Evolutionary conservation across 2,797 vertebrate genomes (phyloP).

Genomic region (Rhinophrynus dorsalis): DNA sequence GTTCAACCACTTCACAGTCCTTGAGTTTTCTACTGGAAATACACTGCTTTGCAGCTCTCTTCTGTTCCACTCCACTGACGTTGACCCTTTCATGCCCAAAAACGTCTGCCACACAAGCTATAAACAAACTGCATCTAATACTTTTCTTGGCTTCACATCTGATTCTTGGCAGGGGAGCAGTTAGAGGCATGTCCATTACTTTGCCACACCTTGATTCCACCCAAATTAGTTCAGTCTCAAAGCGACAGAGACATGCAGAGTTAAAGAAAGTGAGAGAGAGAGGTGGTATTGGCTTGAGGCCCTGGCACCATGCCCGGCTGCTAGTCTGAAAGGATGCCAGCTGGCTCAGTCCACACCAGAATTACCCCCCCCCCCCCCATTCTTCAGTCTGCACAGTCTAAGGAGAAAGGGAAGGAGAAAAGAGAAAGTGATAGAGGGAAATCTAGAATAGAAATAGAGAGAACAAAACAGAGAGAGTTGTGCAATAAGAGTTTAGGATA

Average conservation of each 20-base stretch:
- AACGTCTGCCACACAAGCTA: not conserved
- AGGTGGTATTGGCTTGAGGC: constrained; percentile 67
- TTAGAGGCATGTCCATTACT: constrained; percentile 23
- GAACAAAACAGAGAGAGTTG: not conserved
- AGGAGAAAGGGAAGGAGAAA: constrained; percentile 11
- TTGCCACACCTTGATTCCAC: constrained; percentile 26
- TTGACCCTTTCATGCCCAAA: not conserved
- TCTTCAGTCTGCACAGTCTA: constrained; percentile 24
- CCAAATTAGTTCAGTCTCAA: constrained; percentile 45
- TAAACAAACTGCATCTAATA: not conserved
- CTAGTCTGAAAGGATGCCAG: constrained; percentile 85
- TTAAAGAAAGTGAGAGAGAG: constrained; percentile 56
- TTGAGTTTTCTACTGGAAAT: constrained; percentile 10
- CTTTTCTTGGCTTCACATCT: not conserved
- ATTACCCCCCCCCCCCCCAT: constrained; percentile 52
- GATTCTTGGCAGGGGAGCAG: not conserved
- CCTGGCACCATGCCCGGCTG: constrained; percentile 75
- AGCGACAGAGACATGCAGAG: constrained; percentile 43
- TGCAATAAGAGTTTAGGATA: too few species aligned
- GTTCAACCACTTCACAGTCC: not conserved
- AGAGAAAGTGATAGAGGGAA: constrained; percentile 12
- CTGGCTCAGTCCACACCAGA: constrained; percentile 78
- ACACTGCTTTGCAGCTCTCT: not conserved
- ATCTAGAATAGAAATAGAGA: not conserved
- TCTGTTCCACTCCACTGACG: not conserved